Base-by-base conservation (phyloP, 2,113 vertebrate species). In the Gallinago paraguaiae region DNA sequence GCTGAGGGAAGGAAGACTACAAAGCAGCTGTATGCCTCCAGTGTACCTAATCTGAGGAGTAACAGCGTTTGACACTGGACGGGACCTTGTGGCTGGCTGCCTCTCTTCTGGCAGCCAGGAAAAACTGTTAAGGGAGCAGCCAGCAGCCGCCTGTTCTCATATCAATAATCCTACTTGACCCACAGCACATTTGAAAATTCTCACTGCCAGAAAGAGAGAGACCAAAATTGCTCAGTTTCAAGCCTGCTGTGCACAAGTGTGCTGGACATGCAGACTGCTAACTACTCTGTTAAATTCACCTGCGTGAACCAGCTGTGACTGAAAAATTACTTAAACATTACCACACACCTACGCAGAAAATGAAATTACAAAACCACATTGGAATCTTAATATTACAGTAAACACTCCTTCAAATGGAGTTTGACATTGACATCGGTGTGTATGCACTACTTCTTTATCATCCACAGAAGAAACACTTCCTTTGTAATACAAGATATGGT, bases 121-220 rank as follows among this genome's bases (percentile, higher is more conserved):
- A 60, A 43, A 28, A 64, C 64, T 84, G 71, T 33, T 60, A 57
- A 91, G 22, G 0, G 35, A 94, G 69, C 93, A 94, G 77, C 74
- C 81, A 91, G 60, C 13, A 3, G 50, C 37, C 8, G 37, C 75
- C 35, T 92, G 68, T 45, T 95, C 68, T 75, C 86, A 68, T 59
- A 67, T 24, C 76, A 90, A 64, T 84, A 95, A 96, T 57, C 76
- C 83, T 57, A n/a, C 69, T 51, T 71, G 72, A 95, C 61, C 57
- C 77, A 57, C 28, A 63, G 65, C 72, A 81, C 50, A 88, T 53
- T 95, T 92, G 48, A 46, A 22, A 86, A 50, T 59, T 86, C 74
- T 79, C 35, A 56, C 45, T 69, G 74, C n/a, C 69, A 79, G 80
- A 94, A 86, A 33, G 0, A 4, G 24, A 84, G 63, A 86, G 48